Evolutionary conservation across 2,113 vertebrate species (phyloP).

Genomic region (Hypocryptadius cinnamomeus): DNA sequence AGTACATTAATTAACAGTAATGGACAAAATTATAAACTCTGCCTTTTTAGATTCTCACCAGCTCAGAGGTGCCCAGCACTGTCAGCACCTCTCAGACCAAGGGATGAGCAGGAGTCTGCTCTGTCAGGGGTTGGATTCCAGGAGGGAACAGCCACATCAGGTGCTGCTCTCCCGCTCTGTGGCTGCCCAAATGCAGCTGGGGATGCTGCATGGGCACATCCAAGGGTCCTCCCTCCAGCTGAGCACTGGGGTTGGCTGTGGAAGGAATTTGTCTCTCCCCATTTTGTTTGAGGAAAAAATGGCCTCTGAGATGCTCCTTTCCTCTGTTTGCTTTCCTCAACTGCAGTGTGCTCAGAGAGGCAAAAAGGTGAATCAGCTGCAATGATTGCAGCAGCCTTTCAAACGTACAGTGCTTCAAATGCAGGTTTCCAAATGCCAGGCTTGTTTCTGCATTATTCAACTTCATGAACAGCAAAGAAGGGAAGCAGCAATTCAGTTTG

Average conservation of each 20-base stretch:
- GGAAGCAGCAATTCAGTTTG: neutral
- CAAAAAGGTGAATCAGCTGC: neutral
- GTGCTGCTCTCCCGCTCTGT: neutral
- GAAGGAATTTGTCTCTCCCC: accelerated
- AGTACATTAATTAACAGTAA: neutral
- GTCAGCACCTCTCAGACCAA: neutral
- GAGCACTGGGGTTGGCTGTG: accelerated
- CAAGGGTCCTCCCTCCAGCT: neutral
- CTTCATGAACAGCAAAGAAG: neutral
- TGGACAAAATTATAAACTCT: neutral
- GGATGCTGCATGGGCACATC: accelerated
- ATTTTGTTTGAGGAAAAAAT: neutral
- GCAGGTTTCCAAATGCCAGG: neutral
- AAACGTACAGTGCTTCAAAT: neutral
- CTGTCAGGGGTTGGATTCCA: accelerated
- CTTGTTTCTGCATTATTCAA: neutral
- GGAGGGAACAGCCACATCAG: accelerated
- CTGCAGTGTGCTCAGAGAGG: neutral
- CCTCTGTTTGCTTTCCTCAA: neutral
- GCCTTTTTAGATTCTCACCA: neutral
- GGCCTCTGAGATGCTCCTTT: neutral
- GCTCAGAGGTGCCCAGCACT: neutral
- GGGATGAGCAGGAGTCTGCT: neutral
- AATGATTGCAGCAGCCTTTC: neutral
- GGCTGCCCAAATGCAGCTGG: neutral